Evolutionary conservation across 2,113 vertebrate species (phyloP), one percentile per base, ranked within the genome.

Genomic region (Vulpes lagopus): DNA sequence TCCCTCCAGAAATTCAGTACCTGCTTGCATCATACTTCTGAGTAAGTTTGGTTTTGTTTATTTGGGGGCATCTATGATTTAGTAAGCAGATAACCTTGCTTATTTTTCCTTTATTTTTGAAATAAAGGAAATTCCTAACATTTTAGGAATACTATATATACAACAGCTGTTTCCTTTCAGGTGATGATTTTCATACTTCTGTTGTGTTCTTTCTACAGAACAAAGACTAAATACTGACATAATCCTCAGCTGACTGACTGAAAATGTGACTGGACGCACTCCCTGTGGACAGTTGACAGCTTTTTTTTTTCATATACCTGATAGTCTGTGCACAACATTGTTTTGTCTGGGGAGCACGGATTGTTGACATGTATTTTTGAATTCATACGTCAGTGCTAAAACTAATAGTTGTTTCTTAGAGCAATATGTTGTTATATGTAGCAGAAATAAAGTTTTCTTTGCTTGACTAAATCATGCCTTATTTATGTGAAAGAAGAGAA

Each of bases 191-290:
- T 98, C 98, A 98, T 98, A 95, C 98, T 98, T 99, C 97, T 99
- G 82, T 98, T 98, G 97, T 98, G 98, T 98, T 99, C 98, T 99
- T 99, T 99, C 98, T 99, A 95, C 99, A 99, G 98, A 98, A 98
- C 97, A 98, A 98, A 99, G 98, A 98, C 98, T 99, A 99, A 98
- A 85, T 98, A 98, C 97, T 99, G 98, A 98, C 99, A 97, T 99
- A 98, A 98, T 97, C 98, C 89, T 98, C 98, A 99, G 98, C 98
- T 99, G 98, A 98, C 98, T 99, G 98, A 99, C 98, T 98, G 99
- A 99, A 98, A 98, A 98, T 97, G 98, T 99, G 99, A 99, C 98
- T 98, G 99, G 98, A 99, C 98, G 94, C 97, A 98, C 97, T 98
- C 98, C 98, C 97, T 97, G 98, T 98, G 98, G 98, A 98, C 98